phyloP scores from a whole-genome alignment of 2,797 vertebrate species.

The Hemitrygon akajei region DNA sequence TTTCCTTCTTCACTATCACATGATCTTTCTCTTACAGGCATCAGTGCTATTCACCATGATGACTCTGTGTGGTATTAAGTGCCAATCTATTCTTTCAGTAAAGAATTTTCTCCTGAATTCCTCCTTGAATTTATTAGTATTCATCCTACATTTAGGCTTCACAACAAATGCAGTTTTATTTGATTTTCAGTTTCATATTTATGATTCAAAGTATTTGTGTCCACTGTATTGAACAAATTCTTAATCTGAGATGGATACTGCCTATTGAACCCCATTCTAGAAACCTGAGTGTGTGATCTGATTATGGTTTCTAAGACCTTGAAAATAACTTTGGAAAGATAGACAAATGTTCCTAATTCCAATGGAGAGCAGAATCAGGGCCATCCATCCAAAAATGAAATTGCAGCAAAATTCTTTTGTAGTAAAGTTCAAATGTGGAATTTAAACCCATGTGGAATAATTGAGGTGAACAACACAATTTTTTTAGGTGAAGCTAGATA shows the following conservation, averaged over 20 bases:
- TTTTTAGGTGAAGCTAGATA: background rate
- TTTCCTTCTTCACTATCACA: background rate
- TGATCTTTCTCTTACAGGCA: background rate
- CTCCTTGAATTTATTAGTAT: background rate
- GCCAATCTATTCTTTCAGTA: background rate
- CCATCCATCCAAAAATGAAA: too few relatives aligned
- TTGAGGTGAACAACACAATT: background rate
- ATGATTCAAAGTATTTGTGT: background rate
- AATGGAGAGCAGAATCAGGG: too few relatives aligned
- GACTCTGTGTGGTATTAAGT: background rate
- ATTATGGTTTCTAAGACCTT: background rate
- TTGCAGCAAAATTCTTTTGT: too few relatives aligned
- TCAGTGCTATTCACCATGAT: background rate
- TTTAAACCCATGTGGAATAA: background rate
- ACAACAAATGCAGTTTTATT: too few relatives aligned
- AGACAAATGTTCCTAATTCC: too few relatives aligned
- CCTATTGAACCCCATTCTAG: background rate
- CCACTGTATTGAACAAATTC: background rate
- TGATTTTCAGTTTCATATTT: too few relatives aligned
- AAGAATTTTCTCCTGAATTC: background rate
- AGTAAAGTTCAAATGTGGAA: too few relatives aligned
- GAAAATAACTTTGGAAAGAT: too few relatives aligned
- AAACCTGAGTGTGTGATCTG: background rate
- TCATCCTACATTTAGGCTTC: too few relatives aligned
- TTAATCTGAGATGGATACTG: too few relatives aligned